A percentile compares a stretch with the other conserved stretches of the same genome.
Conservation (phyloP, 2,888 invertebrate genomes). For the Labia minor region DNA sequence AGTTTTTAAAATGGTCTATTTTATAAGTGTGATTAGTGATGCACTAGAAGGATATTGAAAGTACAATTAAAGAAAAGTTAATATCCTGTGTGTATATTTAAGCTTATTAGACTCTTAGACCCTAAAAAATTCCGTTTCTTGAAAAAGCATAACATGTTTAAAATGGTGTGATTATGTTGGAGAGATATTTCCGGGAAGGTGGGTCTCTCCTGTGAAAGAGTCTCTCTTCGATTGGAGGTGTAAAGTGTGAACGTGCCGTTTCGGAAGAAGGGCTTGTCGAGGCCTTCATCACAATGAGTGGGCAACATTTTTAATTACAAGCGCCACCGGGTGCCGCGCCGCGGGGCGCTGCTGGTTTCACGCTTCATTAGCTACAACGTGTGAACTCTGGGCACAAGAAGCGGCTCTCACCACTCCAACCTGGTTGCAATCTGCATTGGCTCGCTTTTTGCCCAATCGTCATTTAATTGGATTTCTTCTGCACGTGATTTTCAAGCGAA, state of each 20-base stretch:
- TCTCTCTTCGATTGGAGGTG: not conserved
- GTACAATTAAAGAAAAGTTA: too few species aligned
- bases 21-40: too few species aligned
- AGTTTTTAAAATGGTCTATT: too few species aligned
- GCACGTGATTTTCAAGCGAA: not conserved
- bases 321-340: constrained; percentile 25
- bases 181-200: not conserved
- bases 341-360: constrained; percentile 18
- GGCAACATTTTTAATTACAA: constrained; percentile 27
- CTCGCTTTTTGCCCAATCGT: not conserved
- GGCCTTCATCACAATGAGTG: constrained; percentile 23
- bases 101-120: too few species aligned
- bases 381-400: not conserved
- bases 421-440: constrained; percentile 15
- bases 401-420: not conserved
- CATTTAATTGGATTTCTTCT: constrained; percentile 8
- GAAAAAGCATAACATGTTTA: too few species aligned
- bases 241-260: constrained; percentile 2
- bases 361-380: not conserved
- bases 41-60: too few species aligned
- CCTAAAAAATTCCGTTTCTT: too few species aligned
- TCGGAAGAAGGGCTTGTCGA: not conserved
- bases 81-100: too few species aligned
- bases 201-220: too few species aligned
- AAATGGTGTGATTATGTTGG: too few species aligned